Evolutionary conservation across 1,140 invertebrate genomes (phyloP).

Genomic region (Euura lappo): DNA sequence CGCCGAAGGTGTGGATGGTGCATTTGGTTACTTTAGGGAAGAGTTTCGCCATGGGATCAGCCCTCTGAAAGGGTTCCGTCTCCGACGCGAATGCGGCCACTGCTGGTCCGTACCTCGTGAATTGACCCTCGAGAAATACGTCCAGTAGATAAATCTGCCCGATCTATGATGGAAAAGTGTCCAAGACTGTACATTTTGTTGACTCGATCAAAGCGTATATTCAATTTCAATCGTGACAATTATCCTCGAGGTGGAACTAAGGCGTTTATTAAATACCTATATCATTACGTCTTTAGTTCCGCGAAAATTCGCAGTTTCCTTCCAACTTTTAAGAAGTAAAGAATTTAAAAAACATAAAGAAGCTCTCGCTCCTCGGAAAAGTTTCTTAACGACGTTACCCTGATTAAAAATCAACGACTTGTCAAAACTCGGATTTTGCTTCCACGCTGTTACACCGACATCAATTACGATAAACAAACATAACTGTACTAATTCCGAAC

Average conservation of each 20-base stretch:
- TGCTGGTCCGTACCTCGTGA: slow-evolving; percentile 72
- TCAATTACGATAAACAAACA: too few species aligned
- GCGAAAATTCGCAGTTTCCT: neutral
- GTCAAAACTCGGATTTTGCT: too few species aligned
- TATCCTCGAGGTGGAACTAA: too few species aligned
- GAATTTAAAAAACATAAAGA: neutral
- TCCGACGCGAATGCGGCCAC: slow-evolving; percentile 57
- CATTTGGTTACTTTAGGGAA: slow-evolving; percentile 88
- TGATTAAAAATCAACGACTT: slow-evolving; percentile 7
- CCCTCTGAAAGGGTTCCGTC: slow-evolving; percentile 43
- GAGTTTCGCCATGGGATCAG: slow-evolving; percentile 64
- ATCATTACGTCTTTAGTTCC: neutral
- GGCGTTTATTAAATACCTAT: neutral
- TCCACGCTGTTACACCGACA: too few species aligned
- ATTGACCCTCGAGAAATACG: slow-evolving; percentile 69
- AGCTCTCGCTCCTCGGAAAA: neutral
- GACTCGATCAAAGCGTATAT: too few species aligned
- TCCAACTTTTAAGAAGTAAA: neutral
- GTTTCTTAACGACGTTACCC: neutral
- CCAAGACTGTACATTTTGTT: too few species aligned
- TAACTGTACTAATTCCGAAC: too few species aligned
- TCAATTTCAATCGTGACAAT: too few species aligned
- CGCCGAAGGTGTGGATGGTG: slow-evolving; percentile 62
- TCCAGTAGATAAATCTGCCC: slow-evolving; percentile 64
- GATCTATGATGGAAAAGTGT: slow-evolving; percentile 24